Evolutionary conservation across 2,888 invertebrate genomes (phyloP), one percentile per base, ranked within the genome.

Genomic region (Trichopoda pennipes): DNA sequence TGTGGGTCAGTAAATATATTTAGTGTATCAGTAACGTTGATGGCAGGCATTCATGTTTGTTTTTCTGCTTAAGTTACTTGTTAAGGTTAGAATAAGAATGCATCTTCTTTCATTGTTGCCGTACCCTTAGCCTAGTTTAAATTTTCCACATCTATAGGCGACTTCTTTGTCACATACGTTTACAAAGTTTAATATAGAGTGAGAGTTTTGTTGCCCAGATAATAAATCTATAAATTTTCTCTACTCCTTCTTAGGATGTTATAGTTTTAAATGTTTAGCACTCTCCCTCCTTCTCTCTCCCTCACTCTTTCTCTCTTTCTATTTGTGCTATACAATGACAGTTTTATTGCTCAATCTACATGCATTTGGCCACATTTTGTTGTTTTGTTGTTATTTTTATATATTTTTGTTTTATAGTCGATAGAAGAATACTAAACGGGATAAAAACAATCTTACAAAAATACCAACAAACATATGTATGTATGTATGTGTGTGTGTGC

Each of bases 331-430:
- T 58, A 51, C 72, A 75, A 69, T 86, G 86, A 85, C 85, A 85
- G 84, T 85, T 86, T 86, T 85, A 86, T 86, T 85, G 85, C 85
- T 79, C 84, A 82, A 80, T 84, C 80, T 83, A 84, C 84, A 85
- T 85, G 85, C 83, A 85, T 82, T 85, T 85, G 84, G 85, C 85
- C 85, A 83, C 85, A 83, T 79, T 84, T 84, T 69, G n/a, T n/a
- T 79, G 51, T 66, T 74, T 81, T 53, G 32, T 66, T 78, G 47
- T 58, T 77, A 21, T 63, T 63, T 68, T 69, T 79, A 38, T 64
- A 68, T 70, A n/a, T 28, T 78, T 53, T 78, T 70, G 64, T 78
- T 74, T 78, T 70, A 70, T 70, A 12, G 38, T 21, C 58, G 60
- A 44, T 53, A 58, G 35, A 28, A 61, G 21, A 60, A 58, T 74